Evolutionary conservation across 2,113 vertebrate genomes (phyloP).

Genomic region (Octodon degus): DNA sequence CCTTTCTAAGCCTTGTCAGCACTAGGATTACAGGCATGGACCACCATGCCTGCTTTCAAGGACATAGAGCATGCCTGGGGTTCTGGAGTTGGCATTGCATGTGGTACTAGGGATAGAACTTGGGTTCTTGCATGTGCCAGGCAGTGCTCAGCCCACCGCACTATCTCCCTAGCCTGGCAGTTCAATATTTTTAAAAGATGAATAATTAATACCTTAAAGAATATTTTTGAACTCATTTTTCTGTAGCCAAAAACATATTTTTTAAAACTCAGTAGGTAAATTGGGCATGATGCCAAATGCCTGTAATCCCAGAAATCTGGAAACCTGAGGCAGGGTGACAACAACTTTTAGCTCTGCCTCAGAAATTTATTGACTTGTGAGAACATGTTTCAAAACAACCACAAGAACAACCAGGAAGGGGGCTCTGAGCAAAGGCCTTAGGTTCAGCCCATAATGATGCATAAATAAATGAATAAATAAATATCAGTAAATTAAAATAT

Average conservation of each 20-base stretch:
- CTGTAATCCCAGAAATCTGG: not conserved
- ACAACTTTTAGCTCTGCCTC: not conserved
- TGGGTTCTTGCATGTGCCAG: too few relatives aligned
- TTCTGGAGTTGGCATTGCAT: too few relatives aligned
- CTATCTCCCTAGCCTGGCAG: not conserved
- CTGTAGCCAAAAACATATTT: not conserved
- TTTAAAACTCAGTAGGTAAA: not conserved
- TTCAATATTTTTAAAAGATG: conserved; percentile 29
- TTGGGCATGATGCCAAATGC: not conserved
- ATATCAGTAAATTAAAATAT: not conserved
- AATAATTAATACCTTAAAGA: not conserved
- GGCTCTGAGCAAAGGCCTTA: not conserved
- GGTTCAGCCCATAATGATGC: not conserved
- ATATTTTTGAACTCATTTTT: not conserved
- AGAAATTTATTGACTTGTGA: not conserved
- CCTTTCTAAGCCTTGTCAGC: too few relatives aligned
- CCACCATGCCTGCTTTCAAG: too few relatives aligned
- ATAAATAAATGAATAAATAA: not conserved
- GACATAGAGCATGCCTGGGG: too few relatives aligned
- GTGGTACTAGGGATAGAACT: too few relatives aligned
- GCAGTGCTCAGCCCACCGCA: too few relatives aligned
- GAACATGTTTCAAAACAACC: not conserved
- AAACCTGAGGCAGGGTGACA: not conserved
- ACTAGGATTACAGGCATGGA: too few relatives aligned
- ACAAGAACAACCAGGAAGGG: not conserved